Evolutionary conservation across 2,113 vertebrate species (phyloP).

Genomic region (Noctilio leporinus): DNA sequence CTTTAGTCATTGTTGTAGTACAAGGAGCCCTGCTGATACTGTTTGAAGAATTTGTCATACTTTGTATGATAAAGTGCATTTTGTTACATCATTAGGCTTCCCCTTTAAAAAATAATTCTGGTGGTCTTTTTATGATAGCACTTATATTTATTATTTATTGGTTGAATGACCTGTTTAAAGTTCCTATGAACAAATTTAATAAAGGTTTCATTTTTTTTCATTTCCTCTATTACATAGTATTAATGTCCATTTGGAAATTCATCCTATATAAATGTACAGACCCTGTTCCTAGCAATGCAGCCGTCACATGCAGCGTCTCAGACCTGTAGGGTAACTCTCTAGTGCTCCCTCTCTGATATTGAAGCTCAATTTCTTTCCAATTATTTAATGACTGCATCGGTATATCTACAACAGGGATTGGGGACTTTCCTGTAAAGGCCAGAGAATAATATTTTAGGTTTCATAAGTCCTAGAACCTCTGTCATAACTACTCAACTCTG

Average conservation of each 20-base stretch:
- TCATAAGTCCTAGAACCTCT: background rate
- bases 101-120: background rate
- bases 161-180: background rate
- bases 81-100: background rate
- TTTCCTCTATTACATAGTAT: background rate
- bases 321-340: background rate
- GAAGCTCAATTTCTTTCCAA: background rate
- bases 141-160: background rate
- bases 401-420: background rate
- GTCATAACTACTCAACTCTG: background rate
- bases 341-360: background rate
- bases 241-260: background rate
- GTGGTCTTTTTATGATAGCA: background rate
- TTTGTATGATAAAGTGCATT: background rate
- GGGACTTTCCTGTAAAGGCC: background rate
- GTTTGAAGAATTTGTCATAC: background rate
- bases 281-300: background rate
- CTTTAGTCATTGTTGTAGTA: background rate
- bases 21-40: background rate
- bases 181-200: background rate
- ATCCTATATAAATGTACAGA: background rate
- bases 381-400: background rate
- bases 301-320: background rate
- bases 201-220: background rate
- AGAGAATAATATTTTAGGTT: background rate